phyloP scores from a whole-genome alignment of 2,888 invertebrate genomes.

The Drosophila tanythrix region DNA sequence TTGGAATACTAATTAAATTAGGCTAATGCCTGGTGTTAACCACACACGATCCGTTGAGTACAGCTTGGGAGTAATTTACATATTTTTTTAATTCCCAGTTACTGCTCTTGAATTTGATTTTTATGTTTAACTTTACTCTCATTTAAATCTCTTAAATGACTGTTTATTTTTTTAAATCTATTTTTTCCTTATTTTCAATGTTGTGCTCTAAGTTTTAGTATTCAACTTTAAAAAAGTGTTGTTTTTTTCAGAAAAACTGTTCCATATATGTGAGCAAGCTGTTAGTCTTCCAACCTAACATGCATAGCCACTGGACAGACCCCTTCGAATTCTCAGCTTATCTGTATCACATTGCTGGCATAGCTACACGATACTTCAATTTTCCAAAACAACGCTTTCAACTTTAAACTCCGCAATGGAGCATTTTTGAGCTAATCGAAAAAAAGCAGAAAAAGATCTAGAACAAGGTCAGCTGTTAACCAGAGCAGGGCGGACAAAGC shows the following conservation, averaged over 20 bases:
- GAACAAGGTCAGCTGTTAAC: slow-evolving; percentile 54
- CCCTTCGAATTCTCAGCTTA: slow-evolving; percentile 14
- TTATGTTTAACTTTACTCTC: background rate
- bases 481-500: slow-evolving; percentile 19
- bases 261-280: background rate
- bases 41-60: background rate
- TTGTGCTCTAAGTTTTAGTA: background rate
- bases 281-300: background rate
- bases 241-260: background rate
- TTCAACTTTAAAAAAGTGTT: background rate
- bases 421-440: slow-evolving; percentile 16
- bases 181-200: background rate
- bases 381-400: slow-evolving; percentile 50
- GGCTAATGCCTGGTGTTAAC: background rate
- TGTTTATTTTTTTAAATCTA: background rate
- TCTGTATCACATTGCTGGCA: slow-evolving; percentile 48
- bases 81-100: background rate
- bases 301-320: slow-evolving; percentile 2
- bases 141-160: background rate
- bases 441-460: slow-evolving; percentile 32
- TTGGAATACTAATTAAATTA: background rate
- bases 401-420: slow-evolving; percentile 47
- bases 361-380: slow-evolving; percentile 49
- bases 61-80: background rate
- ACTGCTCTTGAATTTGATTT: background rate